Conservation (phyloP, 2,113 vertebrate species). For the Ageneiosus marmoratus region DNA sequence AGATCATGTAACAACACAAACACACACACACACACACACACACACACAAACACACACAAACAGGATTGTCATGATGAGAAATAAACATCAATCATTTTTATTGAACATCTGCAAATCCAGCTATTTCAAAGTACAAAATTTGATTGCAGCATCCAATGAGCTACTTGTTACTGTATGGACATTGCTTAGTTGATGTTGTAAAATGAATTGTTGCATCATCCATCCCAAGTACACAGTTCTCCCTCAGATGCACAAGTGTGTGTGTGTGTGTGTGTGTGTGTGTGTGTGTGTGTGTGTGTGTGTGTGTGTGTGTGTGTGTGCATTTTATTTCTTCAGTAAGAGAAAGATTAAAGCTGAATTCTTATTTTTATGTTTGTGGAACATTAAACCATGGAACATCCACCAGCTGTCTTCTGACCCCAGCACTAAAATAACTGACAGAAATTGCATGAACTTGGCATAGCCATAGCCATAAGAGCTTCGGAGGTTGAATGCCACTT, state of each 20-base stretch:
- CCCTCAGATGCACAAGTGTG: background rate
- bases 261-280: background rate
- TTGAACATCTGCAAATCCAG: background rate
- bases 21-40: background rate
- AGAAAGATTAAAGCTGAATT: constrained; percentile 5
- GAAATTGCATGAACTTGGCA: background rate
- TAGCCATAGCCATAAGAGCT: background rate
- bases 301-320: constrained; percentile 1
- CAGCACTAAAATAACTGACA: background rate
- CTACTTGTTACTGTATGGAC: background rate
- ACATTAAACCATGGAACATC: constrained; percentile 1
- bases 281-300: background rate
- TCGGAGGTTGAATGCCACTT: background rate
- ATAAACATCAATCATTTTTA: background rate
- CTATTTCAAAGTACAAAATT: background rate
- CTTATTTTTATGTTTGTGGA: constrained; percentile 19
- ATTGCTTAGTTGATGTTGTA: background rate
- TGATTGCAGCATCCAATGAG: background rate
- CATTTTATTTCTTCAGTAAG: background rate
- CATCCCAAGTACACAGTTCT: background rate
- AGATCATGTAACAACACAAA: background rate
- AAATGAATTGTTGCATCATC: background rate
- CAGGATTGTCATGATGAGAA: background rate
- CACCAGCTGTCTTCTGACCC: constrained; percentile 3
- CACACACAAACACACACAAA: background rate